Base-by-base conservation (phyloP, 2,797 vertebrate genomes). In the Pseudochirops cupreus region DNA sequence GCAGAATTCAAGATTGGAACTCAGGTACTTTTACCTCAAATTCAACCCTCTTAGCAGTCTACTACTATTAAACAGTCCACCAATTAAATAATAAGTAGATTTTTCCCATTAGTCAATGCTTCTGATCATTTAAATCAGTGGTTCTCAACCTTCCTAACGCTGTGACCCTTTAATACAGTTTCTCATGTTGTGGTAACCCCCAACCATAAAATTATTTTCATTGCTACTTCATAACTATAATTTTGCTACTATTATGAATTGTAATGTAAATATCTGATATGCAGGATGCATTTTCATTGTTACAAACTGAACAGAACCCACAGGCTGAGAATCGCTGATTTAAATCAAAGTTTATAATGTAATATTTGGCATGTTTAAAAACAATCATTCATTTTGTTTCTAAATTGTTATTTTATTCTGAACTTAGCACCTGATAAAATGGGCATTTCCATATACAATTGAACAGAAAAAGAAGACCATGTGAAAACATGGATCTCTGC, bases 281-380 rank as follows among this genome's bases (percentile, higher is more conserved):
- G 46, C 46, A 46, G 46, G 46, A 46, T 46, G 46, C 46, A 46
- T 46, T 46, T 46, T 46, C 46, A 46, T 46, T 46, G 46, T 46
- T 46, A 46, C 46, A 46, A 46, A 46, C 2, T 46, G 46, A 46
- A 46, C 46, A 46, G 46, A 46, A 46, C 46, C 46, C 46, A 46
- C 46, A 46, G 46, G 46, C 46, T 46, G 46, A 46, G 46, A 46
- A 46, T 46, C 46, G 46, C 46, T 46, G 46, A 97, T 94, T 29
- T 98, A 97, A 94, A 58, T 96, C 57, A 1, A 96, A 67, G 62
- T 94, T 94, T 91, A 96, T 94, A 95, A 95, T 92, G 93, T 1
- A 95, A 95, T 94, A 94, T 94, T 95, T 46, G n/a, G 4, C n/a
- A 82, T 24, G 39, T 74, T 74, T 74, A 74, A 39, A 74, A 39